Percentiles rank a stretch among this genome's conserved stretches.
Evolutionary conservation across 2,888 invertebrate genomes (phyloP).

Genomic region (Criorhina ranunculi): DNA sequence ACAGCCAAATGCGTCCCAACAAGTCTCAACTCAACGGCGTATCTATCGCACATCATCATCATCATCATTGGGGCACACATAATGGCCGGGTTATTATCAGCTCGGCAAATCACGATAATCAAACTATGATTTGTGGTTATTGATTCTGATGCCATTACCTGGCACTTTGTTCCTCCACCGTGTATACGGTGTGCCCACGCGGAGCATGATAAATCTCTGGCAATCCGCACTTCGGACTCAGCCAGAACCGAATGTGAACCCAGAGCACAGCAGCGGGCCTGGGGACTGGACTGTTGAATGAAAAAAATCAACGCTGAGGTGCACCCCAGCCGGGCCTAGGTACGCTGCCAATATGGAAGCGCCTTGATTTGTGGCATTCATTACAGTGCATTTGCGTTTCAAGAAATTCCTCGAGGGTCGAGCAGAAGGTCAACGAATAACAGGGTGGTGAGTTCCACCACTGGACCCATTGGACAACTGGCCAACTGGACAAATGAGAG

Average conservation of each 20-base stretch:
- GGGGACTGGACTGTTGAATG: constrained; percentile 47
- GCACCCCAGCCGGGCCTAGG: no score
- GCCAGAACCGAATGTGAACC: constrained; percentile 35
- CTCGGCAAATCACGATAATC: constrained; percentile 72
- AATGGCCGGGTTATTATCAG: constrained; percentile 60
- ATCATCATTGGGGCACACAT: constrained; percentile 44
- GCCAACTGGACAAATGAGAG: constrained; percentile 75
- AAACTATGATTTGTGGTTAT: constrained; percentile 77
- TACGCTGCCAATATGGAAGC: constrained; percentile 58
- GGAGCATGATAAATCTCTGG: constrained; percentile 64
- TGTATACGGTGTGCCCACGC: constrained; percentile 59
- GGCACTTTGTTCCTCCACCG: constrained; percentile 70
- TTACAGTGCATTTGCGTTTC: constrained; percentile 72
- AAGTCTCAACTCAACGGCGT: constrained; percentile 30
- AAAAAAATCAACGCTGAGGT: constrained; percentile 51
- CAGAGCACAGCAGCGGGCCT: constrained; percentile 7
- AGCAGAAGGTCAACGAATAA: constrained; percentile 65
- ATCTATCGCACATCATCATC: constrained; percentile 74
- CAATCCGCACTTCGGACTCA: constrained; percentile 53
- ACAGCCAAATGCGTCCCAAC: constrained; percentile 9
- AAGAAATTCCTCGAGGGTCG: constrained; percentile 70
- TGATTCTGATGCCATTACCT: constrained; percentile 76
- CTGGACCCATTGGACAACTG: constrained; percentile 67
- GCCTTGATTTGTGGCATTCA: constrained; percentile 74
- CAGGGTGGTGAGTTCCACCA: constrained; percentile 66